These are phyloP conservation scores for Chloropsis cyanopogon DNA, from an alignment of 2,113 vertebrate species.

Conservation along the genomic window DNA sequence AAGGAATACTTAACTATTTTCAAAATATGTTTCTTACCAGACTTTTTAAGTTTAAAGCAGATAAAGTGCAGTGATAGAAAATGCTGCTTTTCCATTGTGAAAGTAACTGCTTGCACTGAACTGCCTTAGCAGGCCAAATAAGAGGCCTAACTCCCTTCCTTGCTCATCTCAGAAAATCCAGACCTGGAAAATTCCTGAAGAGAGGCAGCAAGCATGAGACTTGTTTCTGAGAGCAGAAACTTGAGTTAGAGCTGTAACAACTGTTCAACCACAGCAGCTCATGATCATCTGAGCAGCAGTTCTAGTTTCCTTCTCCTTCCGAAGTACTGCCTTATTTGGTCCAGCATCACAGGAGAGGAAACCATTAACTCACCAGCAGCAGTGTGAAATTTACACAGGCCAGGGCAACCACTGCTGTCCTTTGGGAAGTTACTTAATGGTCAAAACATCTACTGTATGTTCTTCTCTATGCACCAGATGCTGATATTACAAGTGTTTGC, in stretches of 20 bases:
- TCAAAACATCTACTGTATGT: neutral
- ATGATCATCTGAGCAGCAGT: neutral
- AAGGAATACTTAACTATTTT: neutral
- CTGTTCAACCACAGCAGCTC: neutral
- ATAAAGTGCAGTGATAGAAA: neutral
- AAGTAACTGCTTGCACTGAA: neutral
- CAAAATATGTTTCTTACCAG: neutral
- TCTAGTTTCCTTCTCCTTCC: neutral
- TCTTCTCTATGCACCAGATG: neutral
- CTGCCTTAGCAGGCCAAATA: neutral
- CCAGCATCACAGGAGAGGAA: neutral
- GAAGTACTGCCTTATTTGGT: neutral
- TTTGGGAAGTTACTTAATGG: neutral
- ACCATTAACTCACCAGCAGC: neutral
- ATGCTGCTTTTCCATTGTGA: neutral
- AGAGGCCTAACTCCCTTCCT: neutral
- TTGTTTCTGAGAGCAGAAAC: constrained; percentile 3
- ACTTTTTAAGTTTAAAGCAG: neutral
- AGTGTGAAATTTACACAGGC: neutral
- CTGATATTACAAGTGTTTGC: neutral
- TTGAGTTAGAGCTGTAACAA: constrained; percentile 11
- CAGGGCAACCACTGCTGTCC: neutral
- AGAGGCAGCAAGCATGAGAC: neutral
- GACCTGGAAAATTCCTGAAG: neutral
- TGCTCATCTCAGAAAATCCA: neutral